These are phyloP conservation scores for Leptarthrus brevirostris DNA, from an alignment of 2,888 invertebrate species.

Conservation along the genomic window DNA sequence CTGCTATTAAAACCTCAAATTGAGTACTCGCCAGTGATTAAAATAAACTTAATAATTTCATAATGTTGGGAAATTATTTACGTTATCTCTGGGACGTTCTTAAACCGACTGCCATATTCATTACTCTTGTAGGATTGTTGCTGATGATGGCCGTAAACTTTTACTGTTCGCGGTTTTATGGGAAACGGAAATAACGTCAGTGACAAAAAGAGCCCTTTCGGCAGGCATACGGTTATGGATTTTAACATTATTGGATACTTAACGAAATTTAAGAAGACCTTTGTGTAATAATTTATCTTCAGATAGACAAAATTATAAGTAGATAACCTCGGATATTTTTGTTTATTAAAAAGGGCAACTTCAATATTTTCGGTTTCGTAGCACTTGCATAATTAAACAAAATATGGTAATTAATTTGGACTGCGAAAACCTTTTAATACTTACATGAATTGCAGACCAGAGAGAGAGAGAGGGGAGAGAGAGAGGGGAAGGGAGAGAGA, in stretches of 20 bases:
- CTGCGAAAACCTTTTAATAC: too few species aligned
- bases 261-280: too few species aligned
- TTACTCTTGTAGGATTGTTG: background rate
- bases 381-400: too few species aligned
- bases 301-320: too few species aligned
- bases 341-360: too few species aligned
- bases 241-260: background rate
- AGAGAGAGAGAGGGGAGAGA: too few species aligned
- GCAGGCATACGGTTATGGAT: background rate
- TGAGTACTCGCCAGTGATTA: conserved; percentile 36
- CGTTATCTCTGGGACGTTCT: conserved; percentile 19
- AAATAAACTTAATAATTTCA: conserved; percentile 44
- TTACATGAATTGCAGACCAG: too few species aligned
- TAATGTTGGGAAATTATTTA: conserved; percentile 27
- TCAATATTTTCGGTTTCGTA: too few species aligned
- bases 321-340: too few species aligned
- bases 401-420: too few species aligned
- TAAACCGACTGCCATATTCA: conserved; percentile 6
- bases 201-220: background rate
- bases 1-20: conserved; percentile 15
- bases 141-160: conserved; percentile 18
- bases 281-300: too few species aligned
- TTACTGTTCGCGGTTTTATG: conserved; percentile 33
- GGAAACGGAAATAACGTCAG: conserved; percentile 46
- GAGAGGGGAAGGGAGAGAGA: too few species aligned